Evolutionary conservation across 1,140 invertebrate species (phyloP).

Genomic region (Drosophila santomea): DNA sequence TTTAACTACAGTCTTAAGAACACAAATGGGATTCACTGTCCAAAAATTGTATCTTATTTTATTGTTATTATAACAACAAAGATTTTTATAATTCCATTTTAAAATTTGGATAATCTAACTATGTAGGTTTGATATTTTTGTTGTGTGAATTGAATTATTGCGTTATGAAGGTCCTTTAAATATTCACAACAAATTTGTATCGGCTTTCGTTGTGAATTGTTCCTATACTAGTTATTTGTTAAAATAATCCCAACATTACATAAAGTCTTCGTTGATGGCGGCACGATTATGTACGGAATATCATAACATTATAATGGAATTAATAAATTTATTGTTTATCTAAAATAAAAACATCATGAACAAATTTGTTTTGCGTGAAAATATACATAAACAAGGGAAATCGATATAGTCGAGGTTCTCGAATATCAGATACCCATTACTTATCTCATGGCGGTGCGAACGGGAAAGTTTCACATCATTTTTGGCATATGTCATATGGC

Average conservation of each 20-base stretch:
- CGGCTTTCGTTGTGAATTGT: constrained; percentile 15
- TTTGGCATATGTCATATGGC: no score
- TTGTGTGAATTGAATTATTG: neutral
- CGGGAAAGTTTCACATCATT: no score
- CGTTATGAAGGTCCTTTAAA: no score
- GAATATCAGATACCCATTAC: no score
- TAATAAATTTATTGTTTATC: neutral
- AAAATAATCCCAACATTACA: constrained; percentile 1
- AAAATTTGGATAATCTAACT: neutral
- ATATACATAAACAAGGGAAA: no score
- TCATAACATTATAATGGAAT: neutral
- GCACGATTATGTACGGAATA: neutral
- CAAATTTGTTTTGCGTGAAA: no score
- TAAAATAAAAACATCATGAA: neutral
- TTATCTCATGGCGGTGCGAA: no score
- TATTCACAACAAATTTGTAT: neutral
- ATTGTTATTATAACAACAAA: constrained; percentile 2
- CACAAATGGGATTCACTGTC: neutral
- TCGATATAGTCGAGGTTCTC: no score
- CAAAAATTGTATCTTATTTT: no score
- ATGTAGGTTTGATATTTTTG: neutral
- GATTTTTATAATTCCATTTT: neutral
- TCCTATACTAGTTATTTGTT: constrained; percentile 22
- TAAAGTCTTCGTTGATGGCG: neutral
- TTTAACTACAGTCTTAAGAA: neutral